A percentile compares a stretch with the other conserved stretches of the same genome.
phyloP scores from a whole-genome alignment of 1,140 invertebrate species.

The Pseudomyrmex sp. region DNA sequence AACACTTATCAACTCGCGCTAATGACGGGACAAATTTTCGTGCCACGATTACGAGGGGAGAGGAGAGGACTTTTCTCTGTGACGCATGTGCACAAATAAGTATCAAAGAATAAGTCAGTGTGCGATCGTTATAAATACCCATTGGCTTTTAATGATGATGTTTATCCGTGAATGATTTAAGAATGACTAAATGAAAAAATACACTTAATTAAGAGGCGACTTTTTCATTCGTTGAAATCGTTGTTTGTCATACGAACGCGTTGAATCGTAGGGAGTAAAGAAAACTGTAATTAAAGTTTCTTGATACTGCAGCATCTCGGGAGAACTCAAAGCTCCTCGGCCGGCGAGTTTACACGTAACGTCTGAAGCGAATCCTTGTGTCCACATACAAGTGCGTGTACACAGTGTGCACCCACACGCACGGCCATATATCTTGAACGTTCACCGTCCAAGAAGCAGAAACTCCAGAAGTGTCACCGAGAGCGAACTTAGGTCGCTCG shows the following conservation, averaged over 20 bases:
- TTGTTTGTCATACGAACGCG: no score
- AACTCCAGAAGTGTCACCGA: slow-evolving; percentile 84
- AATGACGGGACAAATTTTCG: slow-evolving; percentile 77
- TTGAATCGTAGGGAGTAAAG: no score
- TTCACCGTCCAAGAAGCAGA: slow-evolving; percentile 80
- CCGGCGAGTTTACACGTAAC: slow-evolving; percentile 67
- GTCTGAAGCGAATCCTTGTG: slow-evolving; percentile 44
- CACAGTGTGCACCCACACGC: slow-evolving; percentile 62
- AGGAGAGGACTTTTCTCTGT: neutral
- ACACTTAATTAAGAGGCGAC: neutral
- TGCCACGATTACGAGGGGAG: slow-evolving; percentile 2
- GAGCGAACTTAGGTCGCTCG: slow-evolving; percentile 81
- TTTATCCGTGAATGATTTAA: neutral
- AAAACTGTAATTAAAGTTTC: slow-evolving; percentile 35
- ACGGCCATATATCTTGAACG: slow-evolving; percentile 76
- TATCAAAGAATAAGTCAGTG: neutral
- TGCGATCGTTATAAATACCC: neutral
- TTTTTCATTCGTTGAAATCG: no score
- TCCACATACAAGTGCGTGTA: slow-evolving; percentile 46
- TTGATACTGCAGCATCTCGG: slow-evolving; percentile 11
- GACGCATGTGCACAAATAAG: neutral
- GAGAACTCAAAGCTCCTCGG: slow-evolving; percentile 75
- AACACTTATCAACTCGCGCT: slow-evolving; percentile 76
- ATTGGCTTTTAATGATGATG: slow-evolving; percentile 20
- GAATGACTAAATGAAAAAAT: slow-evolving; percentile 13